Conservation (phyloP, 2,888 invertebrate genomes). For the Poecilobothrus nobilitatus region DNA sequence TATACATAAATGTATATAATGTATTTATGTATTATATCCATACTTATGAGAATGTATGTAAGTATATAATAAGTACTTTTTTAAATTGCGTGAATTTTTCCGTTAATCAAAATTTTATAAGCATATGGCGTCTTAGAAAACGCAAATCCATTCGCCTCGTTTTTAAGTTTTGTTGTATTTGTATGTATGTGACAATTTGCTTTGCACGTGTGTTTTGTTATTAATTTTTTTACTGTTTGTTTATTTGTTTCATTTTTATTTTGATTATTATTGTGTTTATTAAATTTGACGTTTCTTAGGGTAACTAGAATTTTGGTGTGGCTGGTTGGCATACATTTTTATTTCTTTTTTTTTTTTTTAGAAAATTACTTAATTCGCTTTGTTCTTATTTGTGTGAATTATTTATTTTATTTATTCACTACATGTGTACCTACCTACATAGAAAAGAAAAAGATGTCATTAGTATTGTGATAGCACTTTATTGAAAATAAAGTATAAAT, state of each 20-base stretch:
- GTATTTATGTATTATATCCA: no score
- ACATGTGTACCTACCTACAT: no score
- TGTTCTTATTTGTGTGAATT: background rate
- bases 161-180: no score
- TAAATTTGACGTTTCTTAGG: background rate
- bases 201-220: background rate
- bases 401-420: no score
- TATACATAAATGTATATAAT: no score
- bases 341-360: background rate
- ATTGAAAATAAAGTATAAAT: no score
- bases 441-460: no score
- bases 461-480: no score
- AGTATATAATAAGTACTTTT: background rate
- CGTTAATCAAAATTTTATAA: constrained; percentile 9
- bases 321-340: background rate
- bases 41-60: background rate
- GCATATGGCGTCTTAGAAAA: constrained; percentile 2
- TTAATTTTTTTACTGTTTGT: background rate
- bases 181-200: background rate
- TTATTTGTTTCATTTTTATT: background rate
- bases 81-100: constrained; percentile 10
- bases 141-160: no score
- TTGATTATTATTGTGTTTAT: background rate
- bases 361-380: background rate
- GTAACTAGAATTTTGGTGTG: constrained; percentile 4